Evolutionary conservation across 2,888 invertebrate species (phyloP), one percentile per base, ranked within the genome.

Genomic region (Drosophila peninsularis): DNA sequence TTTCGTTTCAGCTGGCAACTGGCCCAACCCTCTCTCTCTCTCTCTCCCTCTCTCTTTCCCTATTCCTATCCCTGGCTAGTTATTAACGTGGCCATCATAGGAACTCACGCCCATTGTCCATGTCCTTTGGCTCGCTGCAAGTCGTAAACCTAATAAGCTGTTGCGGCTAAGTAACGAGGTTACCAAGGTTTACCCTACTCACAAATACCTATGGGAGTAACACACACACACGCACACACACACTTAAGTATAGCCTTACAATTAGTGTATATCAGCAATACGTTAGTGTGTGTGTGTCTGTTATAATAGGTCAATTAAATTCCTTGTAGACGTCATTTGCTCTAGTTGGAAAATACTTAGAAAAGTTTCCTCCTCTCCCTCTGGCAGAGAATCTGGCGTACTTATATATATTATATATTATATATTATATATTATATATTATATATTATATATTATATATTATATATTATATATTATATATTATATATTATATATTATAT

Each of bases 31-130:
- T 24, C 21, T 11, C n/a, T 9, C 4, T 9, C 10, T n/a, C 17
- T 34, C 24, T 3, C 10, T 27, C 56, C 17, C 17, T 21, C 9
- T 5, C 41, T 11, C 30, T 0, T 52, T 21, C 24, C 24, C 11
- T 36, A 54, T 13, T 32, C 34, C 5, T 52, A 57, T 56, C 44
- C 52, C 21, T 34, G 72, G 75, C 81, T 58, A 67, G 78, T 83
- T 75, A 87, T 83, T 88, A 89, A 62, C 65, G 68, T 57, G 72
- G 39, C 61, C 69, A 71, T 86, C 76, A 82, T 80, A 69, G 70
- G 78, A 66, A 60, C 24, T 42, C 71, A 62, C 62, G 42, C 75
- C 63, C 75, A 61, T 44, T 64, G 37, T 13, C 42, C 45, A 6
- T 30, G 44, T 53, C 47, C 55, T 36, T 61, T 58, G 47, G 32